Evolutionary conservation across 1,140 invertebrate genomes (phyloP).

Genomic region (Atta colombica): DNA sequence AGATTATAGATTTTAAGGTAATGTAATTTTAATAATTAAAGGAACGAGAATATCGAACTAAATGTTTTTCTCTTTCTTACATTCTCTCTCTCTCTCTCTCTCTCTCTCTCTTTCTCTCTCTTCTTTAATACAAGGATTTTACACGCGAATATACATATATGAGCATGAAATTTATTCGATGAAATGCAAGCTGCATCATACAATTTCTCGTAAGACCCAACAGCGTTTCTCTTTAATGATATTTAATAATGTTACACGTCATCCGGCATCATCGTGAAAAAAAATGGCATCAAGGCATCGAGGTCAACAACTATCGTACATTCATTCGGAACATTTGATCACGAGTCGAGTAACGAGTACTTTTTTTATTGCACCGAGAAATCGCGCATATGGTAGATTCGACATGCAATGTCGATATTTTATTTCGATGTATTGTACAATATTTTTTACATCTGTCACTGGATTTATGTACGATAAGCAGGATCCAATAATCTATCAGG

Average conservation of each 20-base stretch:
- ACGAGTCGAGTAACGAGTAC: constrained; percentile 32
- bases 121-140: background rate
- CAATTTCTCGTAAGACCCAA: background rate
- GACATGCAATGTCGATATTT: constrained; percentile 45
- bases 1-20: background rate
- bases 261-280: constrained; percentile 35
- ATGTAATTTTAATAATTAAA: constrained; percentile 5
- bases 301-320: constrained; percentile 31
- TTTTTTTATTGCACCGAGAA: constrained; percentile 52
- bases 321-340: constrained; percentile 43
- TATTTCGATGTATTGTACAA: constrained; percentile 54
- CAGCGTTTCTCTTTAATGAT: constrained; percentile 72
- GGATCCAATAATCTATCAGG: constrained; percentile 53
- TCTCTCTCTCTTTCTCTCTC: background rate
- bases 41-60: background rate
- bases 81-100: background rate
- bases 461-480: constrained; percentile 58
- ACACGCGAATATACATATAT: background rate
- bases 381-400: constrained; percentile 30
- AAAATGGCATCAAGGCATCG: constrained; percentile 43
- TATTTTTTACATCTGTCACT: constrained; percentile 59
- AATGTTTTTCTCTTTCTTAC: background rate
- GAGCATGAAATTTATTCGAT: constrained; percentile 16
- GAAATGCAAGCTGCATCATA: constrained; percentile 6
- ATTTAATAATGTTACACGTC: constrained; percentile 64